Evolutionary conservation across 2,797 vertebrate species (phyloP), one percentile per base, ranked within the genome.

Genomic region (Lateolabrax maculatus): DNA sequence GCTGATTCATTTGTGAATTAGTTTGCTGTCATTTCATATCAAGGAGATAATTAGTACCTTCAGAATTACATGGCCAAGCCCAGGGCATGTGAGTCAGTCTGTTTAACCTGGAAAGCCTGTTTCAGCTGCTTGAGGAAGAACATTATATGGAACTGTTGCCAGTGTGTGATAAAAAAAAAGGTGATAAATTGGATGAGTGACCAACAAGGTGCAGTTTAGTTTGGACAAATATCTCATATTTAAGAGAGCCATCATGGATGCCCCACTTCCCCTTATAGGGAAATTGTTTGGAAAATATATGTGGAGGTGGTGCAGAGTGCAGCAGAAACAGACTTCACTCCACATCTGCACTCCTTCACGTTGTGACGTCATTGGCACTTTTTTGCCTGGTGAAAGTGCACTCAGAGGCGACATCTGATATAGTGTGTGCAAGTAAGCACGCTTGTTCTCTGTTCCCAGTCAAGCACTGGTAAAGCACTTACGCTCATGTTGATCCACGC

Each of bases 391-490:
- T 71, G 61, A 82, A 80, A 84, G 51, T 69, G 71, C 77, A 74
- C 71, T 63, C 44, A 67, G 64, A 75, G 60, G 61, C 0, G 77
- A 89, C 72, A 94, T 90, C 69, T 75, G 87, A 92, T 89, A 82
- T 57, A 18, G 61, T 10, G 56, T 46, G 58, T 80, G 75, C 66
- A 70, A 78, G 72, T 58, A 37, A 79, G 71, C 37, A 9, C 75
- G 79, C 79, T 81, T 87, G 82, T 84, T 75, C 62, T 72, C 81
- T 55, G 53, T 78, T 86, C 52, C 88, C 77, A 71, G 81, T 60
- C 10, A 69, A 70, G 52, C 31, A 29, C 89, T 90, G 90, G 75
- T 85, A 90, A 91, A 92, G 68, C 67, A 83, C 80, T 94, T 90
- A 83, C 7, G 60, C 61, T 74, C 23, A 76, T 44, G 78, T 71